phyloP scores from a whole-genome alignment of 1,140 invertebrate genomes.

The Rhopalosiphum padi region DNA sequence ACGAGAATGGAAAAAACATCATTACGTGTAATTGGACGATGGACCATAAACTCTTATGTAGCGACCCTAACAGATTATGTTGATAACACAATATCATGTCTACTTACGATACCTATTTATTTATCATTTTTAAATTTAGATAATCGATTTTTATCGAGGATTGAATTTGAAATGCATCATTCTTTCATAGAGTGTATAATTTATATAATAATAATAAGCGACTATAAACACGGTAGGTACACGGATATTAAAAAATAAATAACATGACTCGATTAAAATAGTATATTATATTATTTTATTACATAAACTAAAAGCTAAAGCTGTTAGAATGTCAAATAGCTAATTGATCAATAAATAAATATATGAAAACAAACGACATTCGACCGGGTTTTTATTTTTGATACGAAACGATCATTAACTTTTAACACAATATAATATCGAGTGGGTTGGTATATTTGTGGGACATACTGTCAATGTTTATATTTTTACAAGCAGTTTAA shows the following conservation, averaged over 20 bases:
- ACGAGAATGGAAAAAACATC: conserved; percentile 39
- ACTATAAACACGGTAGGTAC: not conserved
- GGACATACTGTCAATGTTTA: not conserved
- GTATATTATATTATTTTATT: not conserved
- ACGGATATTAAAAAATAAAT: not conserved
- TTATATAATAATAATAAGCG: conserved; percentile 19
- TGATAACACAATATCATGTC: conserved; percentile 42
- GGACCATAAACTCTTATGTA: conserved; percentile 5
- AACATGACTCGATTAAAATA: conserved; percentile 5
- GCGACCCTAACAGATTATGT: not conserved
- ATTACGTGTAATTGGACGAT: conserved; percentile 43
- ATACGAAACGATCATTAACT: not conserved
- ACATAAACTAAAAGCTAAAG: not conserved
- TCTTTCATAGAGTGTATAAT: not conserved
- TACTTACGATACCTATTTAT: conserved; percentile 35
- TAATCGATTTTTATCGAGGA: not conserved
- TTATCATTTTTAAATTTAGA: conserved; percentile 39
- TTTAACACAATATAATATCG: not conserved
- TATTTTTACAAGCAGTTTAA: not conserved
- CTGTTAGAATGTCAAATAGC: not conserved
- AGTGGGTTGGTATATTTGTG: not conserved
- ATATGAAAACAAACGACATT: not conserved
- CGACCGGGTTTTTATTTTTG: not conserved
- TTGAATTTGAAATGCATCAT: not conserved
- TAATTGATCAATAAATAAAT: conserved; percentile 3